Percentiles rank a stretch among this genome's conserved stretches.
Conservation (phyloP, 2,888 invertebrate species). For the Thecophora atra region DNA sequence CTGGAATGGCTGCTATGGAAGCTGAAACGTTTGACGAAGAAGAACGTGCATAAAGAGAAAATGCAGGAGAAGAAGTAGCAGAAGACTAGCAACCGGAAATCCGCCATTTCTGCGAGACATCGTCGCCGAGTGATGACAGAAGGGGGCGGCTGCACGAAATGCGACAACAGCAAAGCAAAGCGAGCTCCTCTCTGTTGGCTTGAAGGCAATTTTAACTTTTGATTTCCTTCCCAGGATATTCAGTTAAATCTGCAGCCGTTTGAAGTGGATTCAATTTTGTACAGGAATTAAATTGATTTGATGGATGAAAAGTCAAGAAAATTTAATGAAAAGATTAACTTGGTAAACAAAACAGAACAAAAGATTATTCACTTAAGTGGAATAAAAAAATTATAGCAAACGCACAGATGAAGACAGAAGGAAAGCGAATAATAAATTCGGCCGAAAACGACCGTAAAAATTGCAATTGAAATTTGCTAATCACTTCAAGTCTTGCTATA, state of each 20-base stretch:
- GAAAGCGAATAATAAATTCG: too few relatives aligned
- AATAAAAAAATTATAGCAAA: too few relatives aligned
- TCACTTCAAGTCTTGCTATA: too few relatives aligned
- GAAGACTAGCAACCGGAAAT: slow-evolving; percentile 22
- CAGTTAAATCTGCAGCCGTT: slow-evolving; percentile 22
- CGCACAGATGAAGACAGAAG: too few relatives aligned
- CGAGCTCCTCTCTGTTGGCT: not conserved
- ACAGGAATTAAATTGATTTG: slow-evolving; percentile 18
- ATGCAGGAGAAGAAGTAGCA: slow-evolving; percentile 13
- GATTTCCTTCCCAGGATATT: slow-evolving; percentile 35
- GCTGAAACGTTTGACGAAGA: too few relatives aligned
- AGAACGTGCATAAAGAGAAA: not conserved
- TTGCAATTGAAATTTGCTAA: too few relatives aligned
- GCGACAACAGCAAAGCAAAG: not conserved
- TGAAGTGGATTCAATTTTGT: slow-evolving; percentile 20
- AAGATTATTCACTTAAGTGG: not conserved
- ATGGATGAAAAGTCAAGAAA: not conserved
- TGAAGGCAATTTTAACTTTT: slow-evolving; percentile 29
- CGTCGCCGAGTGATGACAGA: slow-evolving; percentile 13
- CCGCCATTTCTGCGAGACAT: slow-evolving; percentile 13
- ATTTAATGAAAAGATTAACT: not conserved
- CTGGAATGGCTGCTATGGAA: not conserved
- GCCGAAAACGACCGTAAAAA: too few relatives aligned
- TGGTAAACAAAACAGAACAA: not conserved
- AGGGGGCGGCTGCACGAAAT: not conserved